Conservation (phyloP, 2,888 invertebrate genomes). For the Ditula angustiorana region DNA sequence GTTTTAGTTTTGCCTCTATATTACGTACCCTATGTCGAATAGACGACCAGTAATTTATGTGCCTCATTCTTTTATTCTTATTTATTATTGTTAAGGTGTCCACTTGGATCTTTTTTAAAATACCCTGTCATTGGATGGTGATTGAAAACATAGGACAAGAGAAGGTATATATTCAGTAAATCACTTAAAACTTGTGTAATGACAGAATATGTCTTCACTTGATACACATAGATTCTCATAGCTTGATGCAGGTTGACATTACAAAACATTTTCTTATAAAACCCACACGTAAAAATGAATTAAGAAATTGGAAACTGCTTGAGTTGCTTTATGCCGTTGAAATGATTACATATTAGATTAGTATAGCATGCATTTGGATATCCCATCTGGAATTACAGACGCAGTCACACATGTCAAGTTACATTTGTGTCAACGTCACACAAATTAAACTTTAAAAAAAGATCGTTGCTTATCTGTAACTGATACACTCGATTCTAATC, state of each 20-base stretch:
- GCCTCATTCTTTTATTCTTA: too few relatives aligned
- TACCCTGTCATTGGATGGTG: too few relatives aligned
- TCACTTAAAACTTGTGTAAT: too few relatives aligned
- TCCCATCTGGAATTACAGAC: conserved; percentile 11
- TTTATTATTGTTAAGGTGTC: too few relatives aligned
- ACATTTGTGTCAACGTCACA: conserved; percentile 13
- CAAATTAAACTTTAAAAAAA: neutral
- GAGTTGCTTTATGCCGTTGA: neutral
- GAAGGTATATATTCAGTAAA: too few relatives aligned
- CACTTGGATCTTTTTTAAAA: too few relatives aligned
- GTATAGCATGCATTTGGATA: conserved; percentile 41
- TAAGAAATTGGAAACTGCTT: neutral
- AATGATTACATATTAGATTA: neutral
- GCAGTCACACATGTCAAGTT: conserved; percentile 5
- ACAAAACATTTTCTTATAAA: neutral
- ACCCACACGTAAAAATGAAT: neutral
- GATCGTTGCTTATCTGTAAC: neutral
- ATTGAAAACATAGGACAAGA: too few relatives aligned
- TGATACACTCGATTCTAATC: neutral
- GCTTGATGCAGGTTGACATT: neutral
- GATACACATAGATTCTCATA: too few relatives aligned
- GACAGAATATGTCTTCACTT: too few relatives aligned
- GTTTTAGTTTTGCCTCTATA: too few relatives aligned
- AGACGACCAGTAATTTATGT: too few relatives aligned
- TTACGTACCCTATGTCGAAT: too few relatives aligned